Conservation (phyloP, 2,888 invertebrate genomes). For the Pollenia labialis region DNA sequence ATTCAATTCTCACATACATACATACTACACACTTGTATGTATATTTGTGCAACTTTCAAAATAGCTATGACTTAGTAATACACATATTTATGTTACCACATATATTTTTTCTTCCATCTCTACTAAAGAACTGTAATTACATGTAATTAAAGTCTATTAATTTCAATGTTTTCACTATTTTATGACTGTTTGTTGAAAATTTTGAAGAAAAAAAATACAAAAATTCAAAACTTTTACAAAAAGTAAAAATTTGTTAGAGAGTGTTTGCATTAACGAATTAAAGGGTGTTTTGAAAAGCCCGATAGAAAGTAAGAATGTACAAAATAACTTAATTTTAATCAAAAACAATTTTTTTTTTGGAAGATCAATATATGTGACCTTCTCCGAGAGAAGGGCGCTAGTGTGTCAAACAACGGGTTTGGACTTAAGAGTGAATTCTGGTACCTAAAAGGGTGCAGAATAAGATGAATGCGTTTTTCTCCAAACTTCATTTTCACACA, state of each 20-base stretch:
- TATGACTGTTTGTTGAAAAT: constrained; percentile 44
- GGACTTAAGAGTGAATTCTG: no score
- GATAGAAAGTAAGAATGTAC: no score
- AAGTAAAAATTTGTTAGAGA: neutral
- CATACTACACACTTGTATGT: neutral
- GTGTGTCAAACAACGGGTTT: no score
- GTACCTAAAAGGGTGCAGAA: no score
- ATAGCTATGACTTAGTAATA: constrained; percentile 63
- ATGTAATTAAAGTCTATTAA: constrained; percentile 73
- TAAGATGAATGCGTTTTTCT: no score
- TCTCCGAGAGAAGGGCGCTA: no score
- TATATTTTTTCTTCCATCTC: constrained; percentile 53
- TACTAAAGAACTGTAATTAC: constrained; percentile 70
- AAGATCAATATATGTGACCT: no score
- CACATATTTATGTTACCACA: constrained; percentile 62
- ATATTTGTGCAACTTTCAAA: constrained; percentile 55
- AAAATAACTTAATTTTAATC: neutral
- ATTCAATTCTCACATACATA: constrained; percentile 48
- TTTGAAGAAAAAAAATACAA: neutral
- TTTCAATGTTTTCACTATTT: constrained; percentile 68
- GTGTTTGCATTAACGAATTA: neutral
- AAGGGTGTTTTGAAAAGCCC: no score
- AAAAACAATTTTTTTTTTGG: no score
- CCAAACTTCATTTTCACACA: no score
- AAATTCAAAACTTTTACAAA: constrained; percentile 35